Percentiles rank a stretch among this genome's conserved stretches.
These are phyloP conservation scores for Batillaria attramentaria DNA, from an alignment of 1,140 invertebrate species.

Conservation along the genomic window DNA sequence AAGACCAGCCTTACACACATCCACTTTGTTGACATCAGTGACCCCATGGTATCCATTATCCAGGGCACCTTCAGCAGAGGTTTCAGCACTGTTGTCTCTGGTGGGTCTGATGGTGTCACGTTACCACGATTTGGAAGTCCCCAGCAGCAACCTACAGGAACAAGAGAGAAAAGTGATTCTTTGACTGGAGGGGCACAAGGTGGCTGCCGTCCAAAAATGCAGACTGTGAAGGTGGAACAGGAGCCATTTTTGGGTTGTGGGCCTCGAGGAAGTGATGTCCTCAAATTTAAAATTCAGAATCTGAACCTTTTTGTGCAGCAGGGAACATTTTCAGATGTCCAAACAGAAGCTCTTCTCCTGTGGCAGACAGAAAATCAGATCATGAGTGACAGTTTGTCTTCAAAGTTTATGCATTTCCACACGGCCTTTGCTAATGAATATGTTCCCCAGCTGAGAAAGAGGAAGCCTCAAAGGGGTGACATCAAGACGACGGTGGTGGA, in stretches of 20 bases:
- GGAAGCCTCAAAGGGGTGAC: not conserved
- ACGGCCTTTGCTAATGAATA: no score
- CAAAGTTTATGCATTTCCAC: not conserved
- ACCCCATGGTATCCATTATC: conserved; percentile 36
- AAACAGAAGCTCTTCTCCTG: conserved; percentile 1
- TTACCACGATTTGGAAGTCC: not conserved
- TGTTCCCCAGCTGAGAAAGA: no score
- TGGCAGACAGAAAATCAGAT: not conserved
- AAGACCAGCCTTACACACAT: conserved; percentile 32
- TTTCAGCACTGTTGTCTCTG: not conserved
- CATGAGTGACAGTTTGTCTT: not conserved
- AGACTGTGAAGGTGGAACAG: not conserved
- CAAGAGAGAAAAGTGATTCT: not conserved
- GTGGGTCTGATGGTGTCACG: not conserved
- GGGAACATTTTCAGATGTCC: not conserved
- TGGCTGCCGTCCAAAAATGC: not conserved
- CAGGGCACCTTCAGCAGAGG: conserved; percentile 23
- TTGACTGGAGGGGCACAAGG: not conserved
- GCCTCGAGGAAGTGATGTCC: not conserved
- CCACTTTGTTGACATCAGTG: conserved; percentile 48
- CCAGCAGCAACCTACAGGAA: not conserved
- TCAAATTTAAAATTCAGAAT: not conserved
- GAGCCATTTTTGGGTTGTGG: no score
- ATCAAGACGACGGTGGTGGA: not conserved
- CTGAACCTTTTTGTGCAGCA: not conserved